A percentile compares a stretch with the other conserved stretches of the same genome.
These are phyloP conservation scores for Cyprinodon variegatus DNA, from an alignment of 2,113 vertebrate genomes.

Conservation along the genomic window DNA sequence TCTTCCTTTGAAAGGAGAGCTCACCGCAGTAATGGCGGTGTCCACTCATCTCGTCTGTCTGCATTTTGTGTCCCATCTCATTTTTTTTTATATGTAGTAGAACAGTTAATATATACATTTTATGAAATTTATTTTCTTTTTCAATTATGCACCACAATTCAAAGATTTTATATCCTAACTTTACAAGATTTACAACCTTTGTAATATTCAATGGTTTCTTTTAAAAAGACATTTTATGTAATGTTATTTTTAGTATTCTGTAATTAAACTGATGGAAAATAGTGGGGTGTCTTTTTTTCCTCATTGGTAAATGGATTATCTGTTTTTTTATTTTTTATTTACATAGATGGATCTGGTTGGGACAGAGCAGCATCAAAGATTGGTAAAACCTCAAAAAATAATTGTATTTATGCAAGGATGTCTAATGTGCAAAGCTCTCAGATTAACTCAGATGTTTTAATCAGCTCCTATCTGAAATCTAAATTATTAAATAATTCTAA, in stretches of 20 bases:
- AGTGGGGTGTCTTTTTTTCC: background rate
- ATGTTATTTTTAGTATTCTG: constrained; percentile 84
- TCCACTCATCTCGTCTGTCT: constrained; percentile 75
- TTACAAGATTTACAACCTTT: constrained; percentile 83
- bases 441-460: too few species aligned
- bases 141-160: constrained; percentile 82
- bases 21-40: constrained; percentile 65
- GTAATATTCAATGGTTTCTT: constrained; percentile 83
- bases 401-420: too few species aligned
- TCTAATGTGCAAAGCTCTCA: too few species aligned
- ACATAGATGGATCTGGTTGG: too few species aligned
- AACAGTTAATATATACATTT: constrained; percentile 83
- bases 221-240: constrained; percentile 83
- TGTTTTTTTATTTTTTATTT: too few species aligned
- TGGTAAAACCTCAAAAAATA: too few species aligned
- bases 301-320: background rate
- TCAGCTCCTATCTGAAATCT: too few species aligned
- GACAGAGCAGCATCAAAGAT: too few species aligned
- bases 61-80: constrained; percentile 73
- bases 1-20: constrained; percentile 66
- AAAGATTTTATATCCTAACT: constrained; percentile 85
- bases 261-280: constrained; percentile 81
- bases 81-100: constrained; percentile 75
- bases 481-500: too few species aligned
- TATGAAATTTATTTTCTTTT: constrained; percentile 80